phyloP scores from a whole-genome alignment of 35 echinoderm and acorn worm species.

The Eucidaris tribuloides region DNA sequence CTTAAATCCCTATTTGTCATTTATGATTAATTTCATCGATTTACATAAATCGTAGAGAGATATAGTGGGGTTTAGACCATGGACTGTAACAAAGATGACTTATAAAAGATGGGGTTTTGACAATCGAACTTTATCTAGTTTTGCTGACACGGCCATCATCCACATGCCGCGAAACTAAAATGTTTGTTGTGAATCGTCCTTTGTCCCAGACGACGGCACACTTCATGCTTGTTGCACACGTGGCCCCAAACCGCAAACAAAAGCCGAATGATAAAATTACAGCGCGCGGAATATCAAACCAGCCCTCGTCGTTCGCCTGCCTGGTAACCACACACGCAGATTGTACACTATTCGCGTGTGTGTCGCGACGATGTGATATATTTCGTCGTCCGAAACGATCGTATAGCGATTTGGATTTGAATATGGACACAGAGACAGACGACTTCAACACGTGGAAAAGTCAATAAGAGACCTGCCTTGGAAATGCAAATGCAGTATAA shows the following conservation, averaged over 20 bases:
- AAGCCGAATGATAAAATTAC: neutral
- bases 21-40: too few relatives aligned
- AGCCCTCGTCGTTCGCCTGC: neutral
- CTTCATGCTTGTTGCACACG: slow-evolving; percentile 13
- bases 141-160: too few relatives aligned
- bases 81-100: too few relatives aligned
- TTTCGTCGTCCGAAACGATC: neutral
- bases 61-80: too few relatives aligned
- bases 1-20: too few relatives aligned
- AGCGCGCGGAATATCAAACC: slow-evolving; percentile 18
- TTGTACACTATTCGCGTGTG: neutral
- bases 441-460: neutral
- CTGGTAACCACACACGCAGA: neutral
- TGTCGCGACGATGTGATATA: too few relatives aligned
- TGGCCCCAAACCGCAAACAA: slow-evolving; percentile 20
- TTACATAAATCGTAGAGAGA: too few relatives aligned
- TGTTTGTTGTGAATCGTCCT: neutral
- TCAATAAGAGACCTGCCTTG: neutral
- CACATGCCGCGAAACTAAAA: neutral
- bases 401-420: neutral
- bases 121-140: too few relatives aligned
- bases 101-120: too few relatives aligned
- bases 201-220: slow-evolving; percentile 17
- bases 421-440: neutral
- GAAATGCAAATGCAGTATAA: slow-evolving; percentile 4